phyloP scores from a whole-genome alignment of 2,888 invertebrate species.

The Noctuana brunneofusca region DNA sequence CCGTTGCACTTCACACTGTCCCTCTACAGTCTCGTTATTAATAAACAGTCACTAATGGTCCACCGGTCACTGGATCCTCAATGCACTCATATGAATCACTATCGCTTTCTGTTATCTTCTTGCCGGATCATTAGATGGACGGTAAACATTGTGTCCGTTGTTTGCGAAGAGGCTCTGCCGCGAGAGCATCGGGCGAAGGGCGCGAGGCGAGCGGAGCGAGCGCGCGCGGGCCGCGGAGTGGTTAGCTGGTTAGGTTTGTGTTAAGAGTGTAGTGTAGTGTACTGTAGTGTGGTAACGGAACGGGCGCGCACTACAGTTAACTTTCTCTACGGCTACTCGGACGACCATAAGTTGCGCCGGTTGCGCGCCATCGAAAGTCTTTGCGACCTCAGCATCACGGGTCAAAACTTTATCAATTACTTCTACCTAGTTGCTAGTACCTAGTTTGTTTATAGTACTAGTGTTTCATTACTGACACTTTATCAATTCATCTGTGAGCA shows the following conservation, averaged over 20 bases:
- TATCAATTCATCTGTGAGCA: neutral
- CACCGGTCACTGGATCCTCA: slow-evolving; percentile 35
- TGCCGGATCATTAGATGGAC: slow-evolving; percentile 51
- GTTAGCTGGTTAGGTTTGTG: too few species aligned
- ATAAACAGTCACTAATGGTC: slow-evolving; percentile 23
- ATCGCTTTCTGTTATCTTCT: slow-evolving; percentile 70
- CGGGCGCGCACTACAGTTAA: slow-evolving; percentile 81
- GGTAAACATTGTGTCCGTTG: slow-evolving; percentile 58
- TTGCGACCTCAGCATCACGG: slow-evolving; percentile 62
- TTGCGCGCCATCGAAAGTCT: slow-evolving; percentile 77
- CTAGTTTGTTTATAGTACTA: neutral
- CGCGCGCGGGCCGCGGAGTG: slow-evolving; percentile 19
- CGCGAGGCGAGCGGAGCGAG: slow-evolving; percentile 16
- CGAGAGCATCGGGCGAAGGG: too few species aligned
- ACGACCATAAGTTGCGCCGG: slow-evolving; percentile 66
- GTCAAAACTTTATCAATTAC: slow-evolving; percentile 64
- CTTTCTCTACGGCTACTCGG: slow-evolving; percentile 74
- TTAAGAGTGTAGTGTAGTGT: slow-evolving; percentile 1
- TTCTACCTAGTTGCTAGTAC: slow-evolving; percentile 11
- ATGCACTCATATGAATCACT: slow-evolving; percentile 56
- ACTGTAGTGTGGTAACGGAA: slow-evolving; percentile 44
- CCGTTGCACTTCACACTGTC: slow-evolving; percentile 63
- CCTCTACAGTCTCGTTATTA: neutral
- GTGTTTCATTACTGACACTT: neutral
- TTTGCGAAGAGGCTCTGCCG: slow-evolving; percentile 12